Base-by-base conservation (phyloP, 2,113 vertebrate species). In the Nothoprocta perdicaria region DNA sequence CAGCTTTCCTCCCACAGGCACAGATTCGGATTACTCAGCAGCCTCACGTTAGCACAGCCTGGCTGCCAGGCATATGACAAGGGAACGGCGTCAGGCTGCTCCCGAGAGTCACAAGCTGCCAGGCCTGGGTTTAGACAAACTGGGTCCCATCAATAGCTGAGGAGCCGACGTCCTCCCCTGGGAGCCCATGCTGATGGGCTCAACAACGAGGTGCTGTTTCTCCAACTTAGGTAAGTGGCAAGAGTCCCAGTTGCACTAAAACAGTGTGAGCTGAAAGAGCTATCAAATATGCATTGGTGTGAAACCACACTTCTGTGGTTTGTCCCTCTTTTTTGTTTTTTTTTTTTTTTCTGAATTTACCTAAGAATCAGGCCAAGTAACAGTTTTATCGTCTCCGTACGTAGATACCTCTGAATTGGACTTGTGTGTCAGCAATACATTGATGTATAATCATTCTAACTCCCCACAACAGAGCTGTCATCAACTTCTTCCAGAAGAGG, bases 301-400 rank as follows among this genome's bases (percentile, higher is more conserved):
- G 71, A 88, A 85, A 53, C 21, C 22, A 40, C 26, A 22, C 16
- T 31, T 68, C 38, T 58, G 41, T 33, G 60, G 62, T 68, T 85
- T 0, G 1, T 12, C 6, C 26, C 31, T 43, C 33, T 7, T 6
- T n/a, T 48, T 58, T 35, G 33, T 46, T 48, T 48, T 48, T 38
- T n/a, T 53, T 58, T 43, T 48, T 48, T 48, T 48, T 48, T 10
- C 48, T 69, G 33, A 3, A 1, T 48, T 66, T 17, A 23, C n/a
- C 27, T 16, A 4, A 68, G 65, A 76, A 27, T 40, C 58, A 66
- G 7, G 22, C n/a, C 63, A 23, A 50, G 60, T 82, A 8, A 46
- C 12, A 46, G 29, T 31, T 78, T 68, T 55, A 71, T 69, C 8
- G 33, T 69, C 43, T 55, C 78, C 12, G 7, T 31, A 19, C 29